Evolutionary conservation across 2,797 vertebrate species (phyloP).

Genomic region (Bradypus variegatus): DNA sequence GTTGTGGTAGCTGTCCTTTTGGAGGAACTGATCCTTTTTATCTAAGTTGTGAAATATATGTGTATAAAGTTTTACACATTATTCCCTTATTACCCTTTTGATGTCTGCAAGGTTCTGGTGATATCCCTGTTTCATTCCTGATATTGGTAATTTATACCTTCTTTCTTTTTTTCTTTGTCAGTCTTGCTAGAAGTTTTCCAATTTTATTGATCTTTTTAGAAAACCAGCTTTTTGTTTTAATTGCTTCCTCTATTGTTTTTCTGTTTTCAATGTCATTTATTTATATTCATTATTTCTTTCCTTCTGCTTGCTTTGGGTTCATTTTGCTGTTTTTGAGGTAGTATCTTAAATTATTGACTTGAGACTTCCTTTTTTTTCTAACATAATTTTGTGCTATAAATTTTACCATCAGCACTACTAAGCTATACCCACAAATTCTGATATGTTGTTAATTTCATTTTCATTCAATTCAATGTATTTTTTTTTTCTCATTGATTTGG

Average conservation of each 20-base stretch:
- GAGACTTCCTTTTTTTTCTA: background rate
- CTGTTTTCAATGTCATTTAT: background rate
- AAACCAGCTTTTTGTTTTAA: background rate
- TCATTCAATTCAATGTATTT: background rate
- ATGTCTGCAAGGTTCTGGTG: background rate
- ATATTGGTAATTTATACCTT: background rate
- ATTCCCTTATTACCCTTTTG: background rate
- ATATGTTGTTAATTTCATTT: background rate
- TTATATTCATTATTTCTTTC: background rate
- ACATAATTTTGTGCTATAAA: background rate
- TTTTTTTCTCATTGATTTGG: background rate
- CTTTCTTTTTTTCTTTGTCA: background rate
- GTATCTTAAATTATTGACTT: background rate
- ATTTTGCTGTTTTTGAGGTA: background rate
- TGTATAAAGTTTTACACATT: background rate
- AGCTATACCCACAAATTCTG: background rate
- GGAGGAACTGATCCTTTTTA: background rate
- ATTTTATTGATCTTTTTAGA: constrained; percentile 7
- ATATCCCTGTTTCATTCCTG: background rate
- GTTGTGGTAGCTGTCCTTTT: background rate
- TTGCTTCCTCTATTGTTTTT: background rate
- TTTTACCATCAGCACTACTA: background rate
- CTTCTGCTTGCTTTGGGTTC: background rate
- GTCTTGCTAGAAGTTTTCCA: background rate
- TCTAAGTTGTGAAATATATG: background rate